phyloP scores from a whole-genome alignment of 2,113 vertebrate species.

The Larimichthys crocea region DNA sequence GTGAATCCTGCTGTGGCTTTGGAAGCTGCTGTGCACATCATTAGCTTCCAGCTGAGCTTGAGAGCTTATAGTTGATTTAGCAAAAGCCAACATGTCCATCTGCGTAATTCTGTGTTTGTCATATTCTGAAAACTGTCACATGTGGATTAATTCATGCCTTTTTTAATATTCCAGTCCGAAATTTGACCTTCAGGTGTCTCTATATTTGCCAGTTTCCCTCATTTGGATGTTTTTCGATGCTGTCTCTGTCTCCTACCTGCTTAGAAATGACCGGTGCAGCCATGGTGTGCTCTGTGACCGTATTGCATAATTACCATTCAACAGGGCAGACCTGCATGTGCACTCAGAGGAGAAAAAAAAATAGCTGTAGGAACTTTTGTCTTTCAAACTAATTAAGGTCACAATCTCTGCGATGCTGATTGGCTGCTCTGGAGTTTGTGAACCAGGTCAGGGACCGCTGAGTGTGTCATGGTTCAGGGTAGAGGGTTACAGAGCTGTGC shows the following conservation, averaged over 20 bases:
- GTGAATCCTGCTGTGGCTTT: conserved; percentile 41
- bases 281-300: conserved; percentile 7
- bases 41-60: conserved; percentile 33
- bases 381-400: conserved; percentile 73
- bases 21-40: conserved; percentile 47
- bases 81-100: conserved; percentile 3
- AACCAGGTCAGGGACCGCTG: conserved; percentile 75
- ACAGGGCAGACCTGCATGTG: conserved; percentile 35
- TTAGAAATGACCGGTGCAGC: neutral
- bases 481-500: conserved; percentile 58
- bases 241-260: conserved; percentile 3
- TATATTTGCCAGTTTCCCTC: neutral
- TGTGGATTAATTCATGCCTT: conserved; percentile 14
- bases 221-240: neutral
- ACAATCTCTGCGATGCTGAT: conserved; percentile 66
- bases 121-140: conserved; percentile 22
- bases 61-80: conserved; percentile 14
- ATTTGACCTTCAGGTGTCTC: neutral
- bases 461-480: conserved; percentile 70
- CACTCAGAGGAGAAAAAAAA: conserved; percentile 8
- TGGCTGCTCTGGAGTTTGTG: conserved; percentile 70
- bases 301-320: conserved; percentile 41
- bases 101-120: conserved; percentile 26
- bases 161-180: neutral
- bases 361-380: conserved; percentile 51